These are phyloP conservation scores for Orchesellides sinensis DNA, from an alignment of 2,888 invertebrate species.

Conservation along the genomic window DNA sequence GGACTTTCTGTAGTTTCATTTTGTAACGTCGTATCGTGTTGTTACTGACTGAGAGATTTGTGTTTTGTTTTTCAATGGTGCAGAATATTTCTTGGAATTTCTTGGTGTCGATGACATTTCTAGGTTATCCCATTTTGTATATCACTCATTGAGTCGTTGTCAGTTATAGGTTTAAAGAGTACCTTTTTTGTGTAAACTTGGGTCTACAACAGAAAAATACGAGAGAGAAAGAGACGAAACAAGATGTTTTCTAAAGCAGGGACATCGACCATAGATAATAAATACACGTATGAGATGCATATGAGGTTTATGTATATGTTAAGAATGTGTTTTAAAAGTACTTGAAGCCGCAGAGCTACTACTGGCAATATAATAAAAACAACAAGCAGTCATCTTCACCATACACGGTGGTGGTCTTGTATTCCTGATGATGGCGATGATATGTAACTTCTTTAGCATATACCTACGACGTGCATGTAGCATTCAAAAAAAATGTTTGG, in stretches of 20 bases:
- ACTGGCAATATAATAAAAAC: slow-evolving; percentile 34
- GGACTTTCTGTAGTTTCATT: too few relatives aligned
- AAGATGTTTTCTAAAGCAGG: slow-evolving; percentile 48
- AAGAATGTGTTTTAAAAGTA: slow-evolving; percentile 11
- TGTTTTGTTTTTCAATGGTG: slow-evolving; percentile 40
- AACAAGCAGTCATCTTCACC: slow-evolving; percentile 28
- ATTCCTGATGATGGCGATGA: slow-evolving; percentile 20
- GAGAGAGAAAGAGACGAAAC: slow-evolving; percentile 9
- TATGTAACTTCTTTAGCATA: not conserved
- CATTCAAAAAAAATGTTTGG: not conserved
- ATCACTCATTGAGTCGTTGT: slow-evolving; percentile 46
- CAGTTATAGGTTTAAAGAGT: slow-evolving; percentile 12
- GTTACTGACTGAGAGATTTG: slow-evolving; percentile 54
- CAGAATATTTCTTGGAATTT: slow-evolving; percentile 36
- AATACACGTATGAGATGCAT: slow-evolving; percentile 37
- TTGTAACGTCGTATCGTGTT: too few relatives aligned
- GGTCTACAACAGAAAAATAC: not conserved
- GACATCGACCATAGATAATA: slow-evolving; percentile 35
- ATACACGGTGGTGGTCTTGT: slow-evolving; percentile 52
- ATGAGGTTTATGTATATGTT: slow-evolving; percentile 28
- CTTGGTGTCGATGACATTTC: slow-evolving; percentile 60
- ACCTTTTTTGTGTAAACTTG: too few relatives aligned
- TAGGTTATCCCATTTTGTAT: slow-evolving; percentile 32
- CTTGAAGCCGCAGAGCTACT: not conserved
- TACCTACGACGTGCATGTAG: not conserved